Evolutionary conservation across 2,888 invertebrate species (phyloP).

Genomic region (Lymantria monacha): DNA sequence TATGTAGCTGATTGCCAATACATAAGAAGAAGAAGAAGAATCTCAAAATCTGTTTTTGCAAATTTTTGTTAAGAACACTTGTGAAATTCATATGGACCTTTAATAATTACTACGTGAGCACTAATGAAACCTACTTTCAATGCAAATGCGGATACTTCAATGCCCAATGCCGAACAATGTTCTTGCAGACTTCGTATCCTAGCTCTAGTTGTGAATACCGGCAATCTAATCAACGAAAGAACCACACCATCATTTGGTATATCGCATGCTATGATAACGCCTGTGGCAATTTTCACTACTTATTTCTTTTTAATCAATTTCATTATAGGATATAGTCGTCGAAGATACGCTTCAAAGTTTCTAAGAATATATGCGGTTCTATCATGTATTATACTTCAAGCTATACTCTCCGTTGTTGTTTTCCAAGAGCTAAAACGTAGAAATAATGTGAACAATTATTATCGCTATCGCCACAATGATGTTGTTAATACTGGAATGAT

Average conservation of each 20-base stretch:
- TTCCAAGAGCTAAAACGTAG: conserved; percentile 40
- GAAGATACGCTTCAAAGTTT: conserved; percentile 44
- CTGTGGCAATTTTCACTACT: conserved; percentile 52
- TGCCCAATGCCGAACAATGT: conserved; percentile 46
- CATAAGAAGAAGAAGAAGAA: too few species aligned
- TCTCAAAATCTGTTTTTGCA: too few species aligned
- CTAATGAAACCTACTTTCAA: conserved; percentile 37
- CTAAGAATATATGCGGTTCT: conserved; percentile 54
- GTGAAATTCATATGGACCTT: neutral
- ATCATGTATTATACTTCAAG: conserved; percentile 45
- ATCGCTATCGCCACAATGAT: conserved; percentile 1
- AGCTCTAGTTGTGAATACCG: conserved; percentile 55
- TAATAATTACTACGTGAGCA: neutral
- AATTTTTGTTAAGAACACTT: neutral
- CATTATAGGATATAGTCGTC: conserved; percentile 33
- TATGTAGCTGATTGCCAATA: too few species aligned
- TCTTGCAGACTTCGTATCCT: conserved; percentile 53
- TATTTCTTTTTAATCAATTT: conserved; percentile 52
- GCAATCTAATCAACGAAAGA: conserved; percentile 59
- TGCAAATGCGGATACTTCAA: conserved; percentile 28
- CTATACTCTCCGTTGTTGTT: conserved; percentile 43
- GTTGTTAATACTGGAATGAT: conserved; percentile 35
- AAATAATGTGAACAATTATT: neutral
- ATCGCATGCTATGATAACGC: conserved; percentile 55
- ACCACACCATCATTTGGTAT: conserved; percentile 44